Evolutionary conservation across 2,113 vertebrate genomes (phyloP), one percentile per base, ranked within the genome.

Genomic region (Perca flavescens): DNA sequence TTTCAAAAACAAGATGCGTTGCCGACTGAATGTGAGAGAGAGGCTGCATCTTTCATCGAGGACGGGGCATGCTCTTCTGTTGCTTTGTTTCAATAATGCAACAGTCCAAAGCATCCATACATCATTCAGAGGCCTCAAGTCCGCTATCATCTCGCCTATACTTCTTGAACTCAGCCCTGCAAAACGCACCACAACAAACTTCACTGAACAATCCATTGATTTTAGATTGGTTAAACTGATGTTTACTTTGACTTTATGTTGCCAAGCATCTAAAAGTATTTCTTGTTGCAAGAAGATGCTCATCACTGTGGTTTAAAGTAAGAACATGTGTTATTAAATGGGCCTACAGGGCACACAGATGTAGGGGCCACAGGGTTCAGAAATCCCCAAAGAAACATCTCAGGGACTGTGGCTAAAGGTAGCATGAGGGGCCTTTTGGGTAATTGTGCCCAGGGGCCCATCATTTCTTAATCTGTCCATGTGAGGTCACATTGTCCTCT

Each of bases 11-110:
- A 40, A 49, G 67, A 56, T 2, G 65, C 64, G 60, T 22, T 53
- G 49, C 49, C 15, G 66, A 1, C 50, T 28, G 34, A 49, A 13
- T 66, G 53, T 31, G 50, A 49, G 57, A 58, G 11, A 58, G 14
- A 4, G 5, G 5, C 50, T 25, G 53, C 57, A 52, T 62, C 31
- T 58, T 47, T 68, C 56, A 62, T 43, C 3, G 15, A 77, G 53
- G 36, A 52, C 9, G 57, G 28, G 40, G 17, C 77, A 16, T 28
- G 36, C 19, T 72, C 22, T 54, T 76, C 76, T 53, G 43, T 65
- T 56, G 52, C 60, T 72, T 60, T 61, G 36, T 62, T 84, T 90
- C 61, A 88, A 83, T 88, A 83, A 88, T 85, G 78, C 82, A 85
- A 1, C 61, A 43, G 74, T 47, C n/a, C 15, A 63, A 82, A 79